Evolutionary conservation across 2,888 invertebrate species (phyloP).

Genomic region (Isoperla grammatica): DNA sequence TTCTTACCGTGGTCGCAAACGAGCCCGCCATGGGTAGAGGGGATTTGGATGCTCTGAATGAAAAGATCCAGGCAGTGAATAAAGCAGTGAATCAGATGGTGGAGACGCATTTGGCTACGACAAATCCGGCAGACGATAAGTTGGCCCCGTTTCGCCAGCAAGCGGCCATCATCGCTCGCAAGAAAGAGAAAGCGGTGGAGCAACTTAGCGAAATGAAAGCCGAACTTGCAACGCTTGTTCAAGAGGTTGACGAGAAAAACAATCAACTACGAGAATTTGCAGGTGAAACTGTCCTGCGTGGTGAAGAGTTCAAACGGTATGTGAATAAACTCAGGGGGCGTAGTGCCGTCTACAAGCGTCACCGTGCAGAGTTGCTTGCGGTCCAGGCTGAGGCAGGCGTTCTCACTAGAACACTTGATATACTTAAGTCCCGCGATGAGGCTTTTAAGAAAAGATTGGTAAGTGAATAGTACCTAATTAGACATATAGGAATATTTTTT

Average conservation of each 20-base stretch:
- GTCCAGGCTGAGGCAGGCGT: constrained; percentile 72
- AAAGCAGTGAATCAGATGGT: constrained; percentile 64
- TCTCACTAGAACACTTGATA: constrained; percentile 66
- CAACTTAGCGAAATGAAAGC: constrained; percentile 61
- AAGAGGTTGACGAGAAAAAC: constrained; percentile 52
- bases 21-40: constrained; percentile 61
- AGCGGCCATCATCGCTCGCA: constrained; percentile 70
- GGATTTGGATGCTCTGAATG: constrained; percentile 57
- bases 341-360: constrained; percentile 75
- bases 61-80: constrained; percentile 50
- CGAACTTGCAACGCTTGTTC: constrained; percentile 55
- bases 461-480: constrained; percentile 29
- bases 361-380: constrained; percentile 67
- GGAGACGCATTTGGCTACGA: constrained; percentile 60
- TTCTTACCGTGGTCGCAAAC: constrained; percentile 61
- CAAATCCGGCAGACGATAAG: constrained; percentile 63
- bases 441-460: constrained; percentile 52
- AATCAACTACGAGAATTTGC: constrained; percentile 43
- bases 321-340: constrained; percentile 74
- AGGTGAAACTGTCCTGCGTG: constrained; percentile 66
- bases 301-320: constrained; percentile 80
- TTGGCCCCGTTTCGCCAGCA: constrained; percentile 81
- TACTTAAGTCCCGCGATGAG: constrained; percentile 52
- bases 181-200: constrained; percentile 69
- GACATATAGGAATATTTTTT: neutral